Evolutionary conservation across 2,113 vertebrate species (phyloP), one percentile per base, ranked within the genome.

Genomic region (Myiozetetes cayanensis): DNA sequence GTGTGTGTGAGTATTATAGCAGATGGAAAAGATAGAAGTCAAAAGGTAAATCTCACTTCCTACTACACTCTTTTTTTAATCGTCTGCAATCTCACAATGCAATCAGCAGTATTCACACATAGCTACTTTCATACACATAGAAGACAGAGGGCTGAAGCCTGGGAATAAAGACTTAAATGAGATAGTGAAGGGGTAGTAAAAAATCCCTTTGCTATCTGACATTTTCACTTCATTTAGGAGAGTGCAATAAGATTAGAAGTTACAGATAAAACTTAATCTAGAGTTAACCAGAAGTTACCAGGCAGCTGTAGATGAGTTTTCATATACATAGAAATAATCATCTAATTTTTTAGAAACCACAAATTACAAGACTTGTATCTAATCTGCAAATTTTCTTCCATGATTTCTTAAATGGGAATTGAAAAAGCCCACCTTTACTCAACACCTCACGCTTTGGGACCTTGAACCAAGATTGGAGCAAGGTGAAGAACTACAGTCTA

Each of bases 11-110:
- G 85, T 82, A 95, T 76, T 90, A 41, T 59, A 90, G 87, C 63
- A 96, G 59, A 96, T 76, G 94, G 59, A 58, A 96, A 95, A 91
- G 90, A 80, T 14, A 91, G 87, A 94, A 63, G 85, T 87, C 83
- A 94, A 93, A 93, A 92, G 75, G 55, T 63, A 91, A 92, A 82
- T 95, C 94, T 96, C 95, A 96, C 91, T 75, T 91, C 88, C 70
- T 89, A 46, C 93, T 76, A 92, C 92, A 96, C 33, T 74, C 62
- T 56, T 93, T 73, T 76, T 94, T 85, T 85, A 88, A 92, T 75
- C 58, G 3, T n/a, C 89, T 65, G 20, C 65, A 79, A 58, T 85
- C 58, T 81, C 63, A 82, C 52, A 75, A 63, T 85, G 63, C 43
- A 94, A 56, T 84, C 86, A 93, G 35, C 63, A 78, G 50, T 55